Percentiles rank a stretch among this genome's conserved stretches.
phyloP scores from a whole-genome alignment of 53 echinoderm and acorn worm species.

The Actinopyga echinites region DNA sequence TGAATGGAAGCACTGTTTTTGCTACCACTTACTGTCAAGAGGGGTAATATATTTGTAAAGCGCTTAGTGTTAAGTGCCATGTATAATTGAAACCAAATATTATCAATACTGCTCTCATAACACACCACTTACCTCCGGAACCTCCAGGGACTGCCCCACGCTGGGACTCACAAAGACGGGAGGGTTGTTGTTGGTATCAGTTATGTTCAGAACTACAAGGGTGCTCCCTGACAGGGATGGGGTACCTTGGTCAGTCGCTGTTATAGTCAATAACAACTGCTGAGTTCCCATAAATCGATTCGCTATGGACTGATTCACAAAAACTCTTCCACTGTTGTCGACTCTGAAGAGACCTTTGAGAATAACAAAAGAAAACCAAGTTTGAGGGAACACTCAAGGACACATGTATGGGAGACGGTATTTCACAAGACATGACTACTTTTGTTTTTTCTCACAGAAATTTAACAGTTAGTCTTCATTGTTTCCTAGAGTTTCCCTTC shows the following conservation, averaged over 20 bases:
- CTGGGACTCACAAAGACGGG: constrained; percentile 63
- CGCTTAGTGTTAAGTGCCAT: too few relatives aligned
- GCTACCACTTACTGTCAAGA: too few relatives aligned
- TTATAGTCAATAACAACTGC: constrained; percentile 58
- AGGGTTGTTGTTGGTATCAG: constrained; percentile 69
- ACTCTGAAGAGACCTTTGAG: constrained; percentile 72
- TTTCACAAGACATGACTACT: too few relatives aligned
- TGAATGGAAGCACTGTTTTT: too few relatives aligned
- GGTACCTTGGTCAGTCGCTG: constrained; percentile 72
- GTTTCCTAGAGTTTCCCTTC: too few relatives aligned
- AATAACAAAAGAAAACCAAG: background rate
- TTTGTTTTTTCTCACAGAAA: too few relatives aligned
- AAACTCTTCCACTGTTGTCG: constrained; percentile 65
- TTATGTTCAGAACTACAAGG: constrained; percentile 56
- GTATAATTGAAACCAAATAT: too few relatives aligned
- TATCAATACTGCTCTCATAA: too few relatives aligned
- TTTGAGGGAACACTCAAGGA: too few relatives aligned
- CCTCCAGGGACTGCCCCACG: constrained; percentile 19
- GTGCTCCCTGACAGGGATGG: constrained; percentile 62
- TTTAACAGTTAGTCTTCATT: too few relatives aligned
- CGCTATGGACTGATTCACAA: constrained; percentile 57
- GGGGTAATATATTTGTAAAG: too few relatives aligned
- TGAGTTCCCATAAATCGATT: constrained; percentile 34
- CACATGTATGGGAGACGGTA: too few relatives aligned
- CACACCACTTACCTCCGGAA: constrained; percentile 64